These are phyloP conservation scores for Pseudomyrmex cubaensis DNA, from an alignment of 1,140 invertebrate species.

Conservation along the genomic window DNA sequence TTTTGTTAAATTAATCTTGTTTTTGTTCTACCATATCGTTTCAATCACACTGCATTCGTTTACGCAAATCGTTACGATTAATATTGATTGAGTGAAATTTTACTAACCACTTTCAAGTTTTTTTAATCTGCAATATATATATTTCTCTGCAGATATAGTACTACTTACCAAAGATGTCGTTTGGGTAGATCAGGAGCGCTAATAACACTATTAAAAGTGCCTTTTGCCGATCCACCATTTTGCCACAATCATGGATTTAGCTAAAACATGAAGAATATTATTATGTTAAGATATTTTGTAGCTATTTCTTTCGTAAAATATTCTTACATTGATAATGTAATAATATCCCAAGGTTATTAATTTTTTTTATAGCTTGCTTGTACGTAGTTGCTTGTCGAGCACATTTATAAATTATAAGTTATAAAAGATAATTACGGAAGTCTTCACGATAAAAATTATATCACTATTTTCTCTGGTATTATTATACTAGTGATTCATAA, in stretches of 20 bases:
- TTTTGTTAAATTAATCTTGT: slow-evolving; percentile 48
- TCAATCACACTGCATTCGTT: not conserved
- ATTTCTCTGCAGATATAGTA: not conserved
- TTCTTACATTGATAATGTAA: not conserved
- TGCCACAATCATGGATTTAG: slow-evolving; percentile 74
- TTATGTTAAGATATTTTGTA: not conserved
- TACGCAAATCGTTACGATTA: not conserved
- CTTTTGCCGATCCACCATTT: slow-evolving; percentile 79
- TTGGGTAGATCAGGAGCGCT: slow-evolving; percentile 79
- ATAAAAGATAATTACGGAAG: not conserved
- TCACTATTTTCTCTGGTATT: not conserved
- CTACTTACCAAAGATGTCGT: slow-evolving; percentile 80
- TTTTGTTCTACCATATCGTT: not conserved
- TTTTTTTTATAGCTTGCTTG: not conserved
- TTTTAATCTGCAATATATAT: not conserved
- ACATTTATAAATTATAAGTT: not conserved
- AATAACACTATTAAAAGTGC: slow-evolving; percentile 75
- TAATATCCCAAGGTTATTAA: too few relatives aligned
- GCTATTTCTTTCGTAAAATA: not conserved
- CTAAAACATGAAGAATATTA: slow-evolving; percentile 68
- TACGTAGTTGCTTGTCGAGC: too few relatives aligned
- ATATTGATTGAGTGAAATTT: slow-evolving; percentile 5
- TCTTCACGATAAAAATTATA: not conserved
- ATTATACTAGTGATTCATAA: slow-evolving; percentile 52
- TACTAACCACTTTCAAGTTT: not conserved